Evolutionary conservation across 2,113 vertebrate genomes (phyloP).

Genomic region (Polypterus senegalus): DNA sequence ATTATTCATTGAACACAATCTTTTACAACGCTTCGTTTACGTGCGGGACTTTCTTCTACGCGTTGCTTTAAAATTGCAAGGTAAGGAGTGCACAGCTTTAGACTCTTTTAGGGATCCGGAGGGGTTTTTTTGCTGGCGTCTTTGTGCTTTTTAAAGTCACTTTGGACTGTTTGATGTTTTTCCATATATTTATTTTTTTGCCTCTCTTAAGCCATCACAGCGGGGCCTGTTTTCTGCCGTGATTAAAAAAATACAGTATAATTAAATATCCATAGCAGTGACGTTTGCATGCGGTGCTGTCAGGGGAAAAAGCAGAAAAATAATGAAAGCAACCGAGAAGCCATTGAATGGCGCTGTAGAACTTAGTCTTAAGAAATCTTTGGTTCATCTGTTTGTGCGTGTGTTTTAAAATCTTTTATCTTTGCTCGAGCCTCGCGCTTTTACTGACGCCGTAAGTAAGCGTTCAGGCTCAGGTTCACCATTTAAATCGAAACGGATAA

Average conservation of each 20-base stretch:
- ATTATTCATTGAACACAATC: constrained; percentile 87
- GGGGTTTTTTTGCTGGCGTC: constrained; percentile 30
- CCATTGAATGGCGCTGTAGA: constrained; percentile 55
- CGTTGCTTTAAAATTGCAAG: constrained; percentile 64
- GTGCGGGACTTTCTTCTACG: constrained; percentile 70
- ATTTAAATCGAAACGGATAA: too few species aligned
- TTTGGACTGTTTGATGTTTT: constrained; percentile 39
- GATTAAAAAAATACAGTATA: constrained; percentile 77
- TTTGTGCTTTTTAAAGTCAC: constrained; percentile 55
- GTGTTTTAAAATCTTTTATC: too few species aligned
- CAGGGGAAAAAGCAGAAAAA: constrained; percentile 46
- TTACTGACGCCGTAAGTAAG: too few species aligned
- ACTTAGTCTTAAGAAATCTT: constrained; percentile 49
- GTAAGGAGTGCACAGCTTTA: constrained; percentile 72
- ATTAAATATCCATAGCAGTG: constrained; percentile 77
- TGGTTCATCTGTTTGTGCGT: background rate
- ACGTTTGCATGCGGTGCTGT: constrained; percentile 66
- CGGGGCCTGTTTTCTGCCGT: constrained; percentile 62
- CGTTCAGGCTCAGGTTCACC: too few species aligned
- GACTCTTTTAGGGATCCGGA: constrained; percentile 26
- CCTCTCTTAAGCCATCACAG: constrained; percentile 53
- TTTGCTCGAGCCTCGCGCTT: too few species aligned
- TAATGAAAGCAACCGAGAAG: constrained; percentile 46
- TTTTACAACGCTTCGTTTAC: constrained; percentile 76
- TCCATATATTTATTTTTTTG: constrained; percentile 17